Base-by-base conservation (phyloP, 2,797 vertebrate species). In the Gymnoscopelus braueri region DNA sequence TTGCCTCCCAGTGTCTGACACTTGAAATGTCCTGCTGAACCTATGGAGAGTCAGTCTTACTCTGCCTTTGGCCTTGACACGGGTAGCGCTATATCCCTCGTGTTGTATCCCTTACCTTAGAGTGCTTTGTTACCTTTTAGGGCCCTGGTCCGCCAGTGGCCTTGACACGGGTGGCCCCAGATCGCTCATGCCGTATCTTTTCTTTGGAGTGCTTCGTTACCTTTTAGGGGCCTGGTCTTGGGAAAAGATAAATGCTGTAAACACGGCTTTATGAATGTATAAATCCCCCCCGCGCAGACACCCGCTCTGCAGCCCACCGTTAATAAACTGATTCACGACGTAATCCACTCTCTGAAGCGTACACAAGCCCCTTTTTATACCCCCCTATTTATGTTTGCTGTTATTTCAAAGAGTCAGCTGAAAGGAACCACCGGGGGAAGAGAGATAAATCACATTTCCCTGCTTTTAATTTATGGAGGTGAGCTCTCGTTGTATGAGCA, bases 281-380 rank as follows among this genome's bases (percentile, higher is more conserved):
- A 90, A 90, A 92, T 92, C 83, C 81, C 83, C 85, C 69, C 69
- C 7, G 59, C 19, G 75, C 76, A 79, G 71, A 81, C 81, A 77
- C 55, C 19, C 14, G 77, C 79, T 83, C 82, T 81, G 56, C 54
- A 68, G 85, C 78, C 83, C 75, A 65, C 86, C 49, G 78, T 91
- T 94, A 93, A 93, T 93, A 92, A 89, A 90, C 87, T 89, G 91
- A 92, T 93, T 93, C 90, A 93, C 89, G 78, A 87, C 72, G 77
- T 90, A 91, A 89, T 91, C 84, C 88, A 86, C 90, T 86, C 86
- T 84, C 91, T 90, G 72, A 81, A 89, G 87, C 81, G 71, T 84
- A 87, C 82, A 78, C 62, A 50, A 81, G 75, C 65, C 74, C 71
- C 78, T 80, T 91, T 91, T 92, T 86, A 91, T 86, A 78, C 82